phyloP scores from a whole-genome alignment of 2,888 invertebrate genomes.

The Netelia melanura region DNA sequence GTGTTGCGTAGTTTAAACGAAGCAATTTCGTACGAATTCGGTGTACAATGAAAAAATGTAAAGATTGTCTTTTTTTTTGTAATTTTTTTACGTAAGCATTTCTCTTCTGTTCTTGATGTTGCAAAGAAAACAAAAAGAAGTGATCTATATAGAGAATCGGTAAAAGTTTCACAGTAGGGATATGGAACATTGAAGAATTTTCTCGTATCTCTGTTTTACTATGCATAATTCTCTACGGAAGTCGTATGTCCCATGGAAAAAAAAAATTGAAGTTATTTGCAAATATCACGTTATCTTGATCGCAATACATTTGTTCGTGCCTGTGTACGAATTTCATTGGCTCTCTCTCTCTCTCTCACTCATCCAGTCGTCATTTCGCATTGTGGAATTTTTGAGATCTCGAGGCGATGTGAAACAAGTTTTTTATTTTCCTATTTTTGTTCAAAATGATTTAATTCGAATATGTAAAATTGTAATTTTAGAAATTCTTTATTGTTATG shows the following conservation, averaged over 20 bases:
- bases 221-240: constrained; percentile 25
- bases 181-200: background rate
- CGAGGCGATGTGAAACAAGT: background rate
- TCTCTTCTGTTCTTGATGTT: background rate
- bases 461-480: too few relatives aligned
- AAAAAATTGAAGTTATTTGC: constrained; percentile 18
- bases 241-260: constrained; percentile 71
- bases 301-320: background rate
- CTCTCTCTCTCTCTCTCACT: background rate
- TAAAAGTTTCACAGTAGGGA: background rate
- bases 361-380: constrained; percentile 16
- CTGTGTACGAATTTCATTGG: background rate
- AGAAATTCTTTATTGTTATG: too few relatives aligned
- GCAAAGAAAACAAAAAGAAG: background rate
- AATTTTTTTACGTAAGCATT: background rate
- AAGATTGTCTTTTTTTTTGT: constrained; percentile 18
- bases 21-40: constrained; percentile 36
- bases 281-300: background rate
- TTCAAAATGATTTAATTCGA: too few relatives aligned
- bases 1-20: constrained; percentile 57
- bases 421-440: too few relatives aligned
- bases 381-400: background rate
- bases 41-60: constrained; percentile 13
- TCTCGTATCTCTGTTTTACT: background rate
- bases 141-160: background rate